phyloP scores from a whole-genome alignment of 2,888 invertebrate genomes.

The Pammene aurita region DNA sequence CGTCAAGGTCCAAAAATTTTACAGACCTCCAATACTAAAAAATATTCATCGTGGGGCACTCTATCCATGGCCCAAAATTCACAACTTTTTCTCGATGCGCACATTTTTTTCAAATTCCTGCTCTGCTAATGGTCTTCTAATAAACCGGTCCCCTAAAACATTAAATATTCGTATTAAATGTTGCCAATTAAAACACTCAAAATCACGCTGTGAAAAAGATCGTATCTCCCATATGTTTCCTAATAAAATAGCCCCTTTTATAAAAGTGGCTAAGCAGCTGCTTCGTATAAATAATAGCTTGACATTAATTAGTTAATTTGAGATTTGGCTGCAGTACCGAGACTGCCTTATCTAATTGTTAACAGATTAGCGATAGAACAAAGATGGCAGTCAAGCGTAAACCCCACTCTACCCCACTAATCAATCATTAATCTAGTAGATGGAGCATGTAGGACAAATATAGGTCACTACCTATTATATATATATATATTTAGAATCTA shows the following conservation, averaged over 20 bases:
- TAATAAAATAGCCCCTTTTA: neutral
- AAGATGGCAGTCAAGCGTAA: neutral
- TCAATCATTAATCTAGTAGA: too few relatives aligned
- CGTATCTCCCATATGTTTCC: neutral
- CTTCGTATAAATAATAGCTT: constrained; percentile 23
- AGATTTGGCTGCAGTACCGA: constrained; percentile 7
- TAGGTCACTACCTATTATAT: too few relatives aligned
- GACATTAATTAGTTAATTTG: constrained; percentile 34
- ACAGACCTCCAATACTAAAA: too few relatives aligned
- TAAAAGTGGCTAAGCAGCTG: neutral
- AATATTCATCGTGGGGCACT: too few relatives aligned
- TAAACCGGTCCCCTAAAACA: too few relatives aligned
- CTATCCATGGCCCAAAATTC: too few relatives aligned
- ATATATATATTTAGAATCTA: too few relatives aligned
- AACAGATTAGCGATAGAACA: constrained; percentile 8
- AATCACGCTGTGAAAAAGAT: neutral
- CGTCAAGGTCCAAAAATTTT: too few relatives aligned
- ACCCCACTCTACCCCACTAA: neutral
- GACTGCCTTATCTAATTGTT: constrained; percentile 23
- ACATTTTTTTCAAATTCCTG: too few relatives aligned
- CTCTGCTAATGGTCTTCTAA: too few relatives aligned
- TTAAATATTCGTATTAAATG: neutral
- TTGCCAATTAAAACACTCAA: constrained; percentile 5
- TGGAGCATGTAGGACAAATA: too few relatives aligned
- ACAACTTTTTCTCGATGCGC: too few relatives aligned